Evolutionary conservation across 2,113 vertebrate genomes (phyloP), one percentile per base, ranked within the genome.

Genomic region (Sinocyclocheilus grahami): DNA sequence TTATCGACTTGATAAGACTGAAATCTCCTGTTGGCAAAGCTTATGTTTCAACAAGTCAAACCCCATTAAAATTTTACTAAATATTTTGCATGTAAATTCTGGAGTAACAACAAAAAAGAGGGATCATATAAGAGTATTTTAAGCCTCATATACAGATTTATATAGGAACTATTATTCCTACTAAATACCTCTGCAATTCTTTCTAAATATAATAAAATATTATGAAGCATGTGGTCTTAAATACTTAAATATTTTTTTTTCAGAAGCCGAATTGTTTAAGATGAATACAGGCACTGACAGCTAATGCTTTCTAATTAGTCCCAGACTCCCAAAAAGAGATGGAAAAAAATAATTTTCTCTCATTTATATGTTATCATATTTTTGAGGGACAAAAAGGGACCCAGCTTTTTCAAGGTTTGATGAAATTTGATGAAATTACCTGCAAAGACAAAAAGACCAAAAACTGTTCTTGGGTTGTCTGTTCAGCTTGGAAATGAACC

Each of bases 371-470:
- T 82, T 16, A 18, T 42, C 39, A 67, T 75, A 53, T 39, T n/a
- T 69, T 78, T 77, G 63, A 71, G 37, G 77, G 14, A 77, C 71
- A 77, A 72, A 51, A 65, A 65, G n/a, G 22, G 77, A 78, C 67
- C 27, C 13, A 65, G 81, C 78, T 65, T 60, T 76, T 80, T 75
- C 76, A 86, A 74, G 55, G 81, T 78, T 27, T 27, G 27, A 27
- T 27, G 27, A 27, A 27, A 62, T 48, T 84, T 81, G 42, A 86
- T 80, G 46, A 55, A 69, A 77, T 87, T 86, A 75, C 74, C 67
- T n/a, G 33, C 60, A 9, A 39, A 79, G 42, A 83, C 30, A 30
- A 77, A 55, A 69, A 22, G 6, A 24, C n/a, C 33, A 27, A 58
- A 78, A 82, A 51, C 46, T 48, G 58, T 14, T 63, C 39, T 48